Base-by-base conservation (phyloP, 2,113 vertebrate species). In the Tyrannus savana region DNA sequence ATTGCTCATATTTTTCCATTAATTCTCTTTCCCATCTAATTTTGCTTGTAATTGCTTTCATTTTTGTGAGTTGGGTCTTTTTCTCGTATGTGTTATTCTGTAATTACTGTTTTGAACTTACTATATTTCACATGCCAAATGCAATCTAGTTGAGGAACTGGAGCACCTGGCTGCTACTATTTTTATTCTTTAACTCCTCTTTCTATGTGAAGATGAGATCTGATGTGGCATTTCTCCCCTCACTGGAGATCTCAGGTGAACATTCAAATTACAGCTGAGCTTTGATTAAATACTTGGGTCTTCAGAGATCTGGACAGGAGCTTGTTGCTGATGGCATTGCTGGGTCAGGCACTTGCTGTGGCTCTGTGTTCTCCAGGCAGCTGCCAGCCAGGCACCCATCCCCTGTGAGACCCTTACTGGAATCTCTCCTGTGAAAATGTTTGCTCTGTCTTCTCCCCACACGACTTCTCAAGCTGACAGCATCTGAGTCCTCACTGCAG, bases 91-190 rank as follows among this genome's bases (percentile, higher is more conserved):
- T 30, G 81, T 94, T 97, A 84, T 95, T 93, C 93, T 89, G 31
- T 96, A 95, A 97, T 96, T 93, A 95, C 93, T 95, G 73, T 93
- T 96, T 96, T 95, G 91, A 91, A 72, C 80, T 60, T 92, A 50
- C 24, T 92, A 3, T 84, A 81, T 96, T 95, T 96, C 91, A 87
- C 41, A 92, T 95, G 94, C 80, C 81, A 95, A 91, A 91, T 93
- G 83, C 58, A 93, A 87, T 96, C 86, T 84, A 74, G 11, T 27
- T 78, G 89, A 95, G 84, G 84, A 92, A 60, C 77, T 52, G 42
- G 74, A 91, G 89, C 73, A 96, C 95, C 93, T 95, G 94, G 52
- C 86, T 90, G 73, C 56, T 81, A 44, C 86, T 96, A 88, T 94
- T 95, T 94, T 78, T 94, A 28, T 77, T 78, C 72, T 80, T 91